Evolutionary conservation across 2,797 vertebrate species (phyloP), one percentile per base, ranked within the genome.

Genomic region (Poeciliopsis presidionis): DNA sequence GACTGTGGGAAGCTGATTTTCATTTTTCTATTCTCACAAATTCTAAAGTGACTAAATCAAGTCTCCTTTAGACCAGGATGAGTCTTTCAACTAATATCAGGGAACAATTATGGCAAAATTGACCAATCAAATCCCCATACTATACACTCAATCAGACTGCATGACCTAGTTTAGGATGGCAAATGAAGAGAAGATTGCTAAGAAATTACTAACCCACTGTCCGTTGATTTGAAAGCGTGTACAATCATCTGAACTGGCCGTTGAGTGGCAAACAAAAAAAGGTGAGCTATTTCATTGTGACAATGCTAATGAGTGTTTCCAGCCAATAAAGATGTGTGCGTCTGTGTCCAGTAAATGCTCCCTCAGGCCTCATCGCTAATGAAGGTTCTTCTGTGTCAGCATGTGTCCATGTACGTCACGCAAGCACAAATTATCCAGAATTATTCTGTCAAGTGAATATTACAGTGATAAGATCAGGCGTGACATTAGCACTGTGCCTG

Each of bases 401-500:
- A 18, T 67, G 67, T 78, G 71, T 82, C 59, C 30, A 7, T 69
- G 80, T 74, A 76, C 59, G 70, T 88, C 69, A 87, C 8, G 25
- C 71, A 72, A 78, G 76, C 88, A 83, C 84, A 91, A 81, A 93
- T 94, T 84, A 93, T 83, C 74, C 81, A 81, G 75, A 77, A 87
- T 89, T 82, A 85, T 84, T 84, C 82, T 78, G 84, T 63, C 81
- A 88, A 78, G 82, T 79, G 72, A 91, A 87, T 82, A 83, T 76
- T 76, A 85, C 76, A 46, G 73, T 83, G 83, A 93, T 92, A 92
- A 94, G 92, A 90, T 94, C 93, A 94, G 77, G 75, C 73, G 72
- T 39, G 81, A 86, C 80, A 91, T 90, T 90, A 87, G 71, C 72
- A 46, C 30, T 14, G 43, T 55, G 9, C 46, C 4, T 22, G 9